phyloP scores from a whole-genome alignment of 2,888 invertebrate genomes.

The Stratiomys singularior region DNA sequence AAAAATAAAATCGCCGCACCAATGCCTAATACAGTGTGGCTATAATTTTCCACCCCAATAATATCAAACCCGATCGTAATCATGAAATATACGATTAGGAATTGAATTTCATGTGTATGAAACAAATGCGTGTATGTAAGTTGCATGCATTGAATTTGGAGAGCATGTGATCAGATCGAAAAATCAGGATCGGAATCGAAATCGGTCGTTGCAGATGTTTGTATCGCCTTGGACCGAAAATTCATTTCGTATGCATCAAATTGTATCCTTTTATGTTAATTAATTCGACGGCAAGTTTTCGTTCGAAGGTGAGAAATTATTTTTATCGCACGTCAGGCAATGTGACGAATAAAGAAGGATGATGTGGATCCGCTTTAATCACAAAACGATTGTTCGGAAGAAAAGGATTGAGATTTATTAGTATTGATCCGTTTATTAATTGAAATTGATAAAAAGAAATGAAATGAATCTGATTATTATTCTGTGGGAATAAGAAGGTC shows the following conservation, averaged over 20 bases:
- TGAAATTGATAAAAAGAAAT: constrained; percentile 17
- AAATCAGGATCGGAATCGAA: constrained; percentile 19
- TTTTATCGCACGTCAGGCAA: neutral
- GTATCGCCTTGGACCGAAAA: constrained; percentile 11
- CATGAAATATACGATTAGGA: constrained; percentile 43
- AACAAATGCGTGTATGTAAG: neutral
- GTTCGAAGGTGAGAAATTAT: constrained; percentile 16
- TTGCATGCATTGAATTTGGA: neutral
- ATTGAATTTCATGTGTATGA: constrained; percentile 36
- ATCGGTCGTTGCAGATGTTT: constrained; percentile 34
- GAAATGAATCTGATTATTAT: constrained; percentile 35
- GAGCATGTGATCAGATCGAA: neutral
- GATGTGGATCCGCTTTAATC: constrained; percentile 38
- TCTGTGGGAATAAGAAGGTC: constrained; percentile 42
- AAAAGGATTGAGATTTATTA: constrained; percentile 46
- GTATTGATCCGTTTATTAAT: constrained; percentile 46
- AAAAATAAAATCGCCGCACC: neutral
- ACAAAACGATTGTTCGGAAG: constrained; percentile 37
- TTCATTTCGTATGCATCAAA: constrained; percentile 35
- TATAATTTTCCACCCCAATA: constrained; percentile 33
- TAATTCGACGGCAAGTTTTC: constrained; percentile 25
- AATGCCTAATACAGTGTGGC: neutral
- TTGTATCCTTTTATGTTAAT: constrained; percentile 38
- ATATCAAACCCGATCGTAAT: constrained; percentile 39
- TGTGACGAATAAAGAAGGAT: neutral